Evolutionary conservation across 2,113 vertebrate genomes (phyloP).

Genomic region (Brachypteracias leptosomus): DNA sequence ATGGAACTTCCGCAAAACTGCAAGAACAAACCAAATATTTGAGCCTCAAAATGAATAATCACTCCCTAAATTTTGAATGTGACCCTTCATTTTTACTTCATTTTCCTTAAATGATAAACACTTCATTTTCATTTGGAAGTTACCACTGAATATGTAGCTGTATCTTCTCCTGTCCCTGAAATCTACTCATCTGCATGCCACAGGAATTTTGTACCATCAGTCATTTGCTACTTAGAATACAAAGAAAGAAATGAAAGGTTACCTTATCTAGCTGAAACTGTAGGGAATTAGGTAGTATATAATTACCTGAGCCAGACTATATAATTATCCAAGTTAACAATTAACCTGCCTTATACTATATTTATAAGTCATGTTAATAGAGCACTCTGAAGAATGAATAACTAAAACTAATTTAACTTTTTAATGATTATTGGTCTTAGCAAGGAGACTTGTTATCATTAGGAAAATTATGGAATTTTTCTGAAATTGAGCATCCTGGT

Average conservation of each 20-base stretch:
- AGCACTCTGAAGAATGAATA: background rate
- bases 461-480: background rate
- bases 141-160: background rate
- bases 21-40: background rate
- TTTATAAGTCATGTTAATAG: background rate
- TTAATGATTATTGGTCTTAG: background rate
- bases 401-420: background rate
- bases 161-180: background rate
- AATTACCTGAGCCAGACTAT: constrained; percentile 1
- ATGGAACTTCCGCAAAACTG: background rate
- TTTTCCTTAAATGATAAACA: background rate
- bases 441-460: background rate
- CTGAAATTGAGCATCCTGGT: background rate
- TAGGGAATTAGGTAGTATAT: background rate
- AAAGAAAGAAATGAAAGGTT: background rate
- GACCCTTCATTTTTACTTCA: background rate
- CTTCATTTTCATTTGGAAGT: background rate
- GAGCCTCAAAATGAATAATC: background rate
- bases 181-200: background rate
- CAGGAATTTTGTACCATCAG: background rate
- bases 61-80: background rate
- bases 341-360: background rate
- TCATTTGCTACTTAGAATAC: background rate
- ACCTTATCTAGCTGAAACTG: background rate
- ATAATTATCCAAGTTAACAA: background rate